These are phyloP conservation scores for Orthonevra nobilis DNA, from an alignment of 2,888 invertebrate species.

Conservation along the genomic window DNA sequence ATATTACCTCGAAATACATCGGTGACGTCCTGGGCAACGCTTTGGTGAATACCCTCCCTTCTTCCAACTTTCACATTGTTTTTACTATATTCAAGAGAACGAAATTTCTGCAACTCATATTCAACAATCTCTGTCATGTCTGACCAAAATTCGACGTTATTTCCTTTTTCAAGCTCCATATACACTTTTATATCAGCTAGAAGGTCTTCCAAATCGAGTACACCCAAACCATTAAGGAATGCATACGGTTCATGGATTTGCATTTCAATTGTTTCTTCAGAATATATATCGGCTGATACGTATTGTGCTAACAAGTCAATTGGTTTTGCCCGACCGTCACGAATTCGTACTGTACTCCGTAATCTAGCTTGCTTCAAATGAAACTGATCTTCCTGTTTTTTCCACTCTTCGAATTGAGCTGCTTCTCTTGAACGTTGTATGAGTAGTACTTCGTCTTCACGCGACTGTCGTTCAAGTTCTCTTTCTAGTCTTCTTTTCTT, in stretches of 20 bases:
- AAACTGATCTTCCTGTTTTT: constrained; percentile 97
- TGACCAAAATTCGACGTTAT: constrained; percentile 95
- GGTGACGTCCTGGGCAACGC: constrained; percentile 94
- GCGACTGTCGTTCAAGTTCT: constrained; percentile 90
- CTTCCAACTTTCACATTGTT: constrained; percentile 82
- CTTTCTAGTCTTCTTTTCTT: constrained; percentile 94
- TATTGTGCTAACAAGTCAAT: constrained; percentile 98
- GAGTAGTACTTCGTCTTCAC: constrained; percentile 91
- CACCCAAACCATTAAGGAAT: constrained; percentile 93
- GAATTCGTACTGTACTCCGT: constrained; percentile 96
- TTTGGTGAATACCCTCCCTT: constrained; percentile 88
- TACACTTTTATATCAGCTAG: constrained; percentile 97
- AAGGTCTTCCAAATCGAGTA: constrained; percentile 96
- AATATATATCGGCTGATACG: constrained; percentile 93
- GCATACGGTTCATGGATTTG: constrained; percentile 99
- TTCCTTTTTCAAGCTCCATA: constrained; percentile 93
- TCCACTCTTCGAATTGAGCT: constrained; percentile 95
- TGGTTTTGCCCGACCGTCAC: constrained; percentile 98
- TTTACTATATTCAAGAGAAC: constrained; percentile 85
- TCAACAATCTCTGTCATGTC: constrained; percentile 97
- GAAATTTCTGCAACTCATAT: constrained; percentile 93
- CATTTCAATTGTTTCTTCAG: constrained; percentile 97
- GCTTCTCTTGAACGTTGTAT: constrained; percentile 94
- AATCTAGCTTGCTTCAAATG: constrained; percentile 97
- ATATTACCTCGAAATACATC: constrained; percentile 90